Base-by-base conservation (phyloP, 2,888 invertebrate genomes). In the Brenthis ino region DNA sequence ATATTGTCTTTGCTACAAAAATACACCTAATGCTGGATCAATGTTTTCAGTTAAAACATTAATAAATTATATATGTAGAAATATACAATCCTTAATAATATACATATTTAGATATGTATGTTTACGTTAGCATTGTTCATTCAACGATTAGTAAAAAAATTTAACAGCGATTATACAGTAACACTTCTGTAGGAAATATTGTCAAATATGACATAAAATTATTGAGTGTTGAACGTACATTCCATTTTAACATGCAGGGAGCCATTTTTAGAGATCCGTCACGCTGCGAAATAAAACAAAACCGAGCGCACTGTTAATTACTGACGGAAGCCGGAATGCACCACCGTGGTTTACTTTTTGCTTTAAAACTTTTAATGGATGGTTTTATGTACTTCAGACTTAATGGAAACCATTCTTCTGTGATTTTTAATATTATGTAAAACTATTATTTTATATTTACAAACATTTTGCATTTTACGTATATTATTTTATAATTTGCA, bases 281-380 rank as follows among this genome's bases (percentile, higher is more conserved):
- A 60, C 58, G 58, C 57, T 57, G 58, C 50, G n/a, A 67, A 65
- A 71, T 65, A 71, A 67, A 71, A 69, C 48, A 58, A 64, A 51
- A 63, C 57, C 55, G 48, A 43, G 64, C 67, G 64, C 68, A 53
- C 72, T 73, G 70, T 73, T 73, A 74, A 74, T 74, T 74, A 73
- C 74, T 68, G 71, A 65, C 67, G 72, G 70, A 74, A 74, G 71
- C 69, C 64, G 65, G 65, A 71, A 69, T 63, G 67, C 66, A 61
- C 67, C 57, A 47, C 51, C 57, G 65, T 64, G 57, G 57, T 71
- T 64, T 65, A 64, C 63, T 65, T 65, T 72, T 70, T 70, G 57
- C 67, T 67, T 57, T 37, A 63, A 58, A 53, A 65, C 65, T 72
- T 68, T 72, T 72, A 65, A 70, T 70, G 72, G 72, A 72, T 67